A percentile compares a stretch with the other conserved stretches of the same genome.
phyloP scores from a whole-genome alignment of 37 sponge, comb jelly and placozoan species.

The Diacarnus erythraeanus region DNA sequence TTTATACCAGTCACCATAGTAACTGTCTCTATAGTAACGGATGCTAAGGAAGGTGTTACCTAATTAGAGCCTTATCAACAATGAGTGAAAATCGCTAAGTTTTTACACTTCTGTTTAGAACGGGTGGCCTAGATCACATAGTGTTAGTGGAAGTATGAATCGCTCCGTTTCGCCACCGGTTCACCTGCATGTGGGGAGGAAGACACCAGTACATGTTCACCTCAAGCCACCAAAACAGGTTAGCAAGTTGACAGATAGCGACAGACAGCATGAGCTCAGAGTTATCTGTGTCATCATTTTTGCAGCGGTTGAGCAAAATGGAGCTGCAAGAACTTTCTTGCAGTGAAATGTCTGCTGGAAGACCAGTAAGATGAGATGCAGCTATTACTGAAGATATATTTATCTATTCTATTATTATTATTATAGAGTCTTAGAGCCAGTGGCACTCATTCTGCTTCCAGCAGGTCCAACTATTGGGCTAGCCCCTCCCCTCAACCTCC shows the following conservation, averaged over 20 bases:
- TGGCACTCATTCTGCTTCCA: background rate
- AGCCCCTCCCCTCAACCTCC: conserved; percentile 19
- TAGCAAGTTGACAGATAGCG: background rate
- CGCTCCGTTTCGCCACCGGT: conserved; percentile 68
- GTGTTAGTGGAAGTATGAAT: no score
- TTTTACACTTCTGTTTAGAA: no score
- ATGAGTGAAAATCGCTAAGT: background rate
- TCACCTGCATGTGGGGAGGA: conserved; percentile 54
- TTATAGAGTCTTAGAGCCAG: background rate
- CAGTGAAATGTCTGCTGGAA: conserved; percentile 65
- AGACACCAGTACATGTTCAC: conserved; percentile 72
- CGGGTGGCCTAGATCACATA: no score
- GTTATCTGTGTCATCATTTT: background rate
- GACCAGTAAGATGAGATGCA: conserved; percentile 36
- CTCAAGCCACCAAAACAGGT: conserved; percentile 13
- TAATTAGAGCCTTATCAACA: background rate
- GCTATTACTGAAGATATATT: background rate
- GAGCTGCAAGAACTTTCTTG: conserved; percentile 19
- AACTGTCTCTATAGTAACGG: background rate
- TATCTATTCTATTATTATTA: background rate
- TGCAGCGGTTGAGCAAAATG: background rate
- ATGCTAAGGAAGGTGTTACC: background rate
- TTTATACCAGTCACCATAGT: background rate
- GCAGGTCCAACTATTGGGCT: background rate
- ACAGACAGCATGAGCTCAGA: no score